Percentiles rank a stretch among this genome's conserved stretches.
phyloP scores from a whole-genome alignment of 2,113 vertebrate genomes.

The Parus major region DNA sequence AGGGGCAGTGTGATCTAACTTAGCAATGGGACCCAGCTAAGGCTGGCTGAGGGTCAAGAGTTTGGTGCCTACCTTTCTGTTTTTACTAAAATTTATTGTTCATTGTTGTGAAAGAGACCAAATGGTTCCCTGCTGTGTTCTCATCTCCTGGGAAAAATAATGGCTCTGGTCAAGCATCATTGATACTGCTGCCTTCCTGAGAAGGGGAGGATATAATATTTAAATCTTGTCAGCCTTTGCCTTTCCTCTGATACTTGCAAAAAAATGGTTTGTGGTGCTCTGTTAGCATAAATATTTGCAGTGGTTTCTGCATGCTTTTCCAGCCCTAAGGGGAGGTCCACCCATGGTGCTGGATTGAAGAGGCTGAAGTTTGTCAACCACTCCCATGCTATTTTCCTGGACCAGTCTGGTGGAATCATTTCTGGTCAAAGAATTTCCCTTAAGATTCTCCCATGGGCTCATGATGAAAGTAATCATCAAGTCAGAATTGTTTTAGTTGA shows the following conservation, averaged over 20 bases:
- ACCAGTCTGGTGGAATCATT: not conserved
- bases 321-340: not conserved
- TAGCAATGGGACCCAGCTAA: not conserved
- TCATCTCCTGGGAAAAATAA: not conserved
- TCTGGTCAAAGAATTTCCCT: not conserved
- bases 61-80: constrained; percentile 5
- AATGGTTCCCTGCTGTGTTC: not conserved
- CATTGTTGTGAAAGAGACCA: not conserved
- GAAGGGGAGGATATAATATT: not conserved
- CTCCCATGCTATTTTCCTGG: not conserved
- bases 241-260: constrained; percentile 11
- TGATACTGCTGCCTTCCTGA: constrained; percentile 11
- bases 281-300: not conserved
- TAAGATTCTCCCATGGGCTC: not conserved
- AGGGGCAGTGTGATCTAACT: not conserved
- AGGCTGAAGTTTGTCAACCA: not conserved
- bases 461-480: not conserved
- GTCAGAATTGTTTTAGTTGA: not conserved
- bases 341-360: not conserved
- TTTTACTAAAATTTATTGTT: not conserved
- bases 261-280: not conserved
- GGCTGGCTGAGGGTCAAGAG: not conserved
- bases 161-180: not conserved
- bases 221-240: not conserved
- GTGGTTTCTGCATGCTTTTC: not conserved